Evolutionary conservation across 1,140 invertebrate species (phyloP).

Genomic region (Nixonia krombeini): DNA sequence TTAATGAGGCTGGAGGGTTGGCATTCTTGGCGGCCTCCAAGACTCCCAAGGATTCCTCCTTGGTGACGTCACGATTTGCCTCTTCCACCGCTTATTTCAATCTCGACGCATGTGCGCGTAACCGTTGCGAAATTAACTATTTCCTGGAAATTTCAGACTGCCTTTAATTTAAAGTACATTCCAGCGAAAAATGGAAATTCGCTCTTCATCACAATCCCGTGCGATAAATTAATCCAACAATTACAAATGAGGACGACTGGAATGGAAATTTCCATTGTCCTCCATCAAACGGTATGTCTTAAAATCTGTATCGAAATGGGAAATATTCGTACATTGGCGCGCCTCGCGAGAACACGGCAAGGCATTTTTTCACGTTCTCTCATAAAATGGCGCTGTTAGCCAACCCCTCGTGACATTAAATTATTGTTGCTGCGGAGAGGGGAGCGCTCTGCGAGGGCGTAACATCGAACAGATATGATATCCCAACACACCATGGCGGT

Average conservation of each 20-base stretch:
- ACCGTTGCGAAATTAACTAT: constrained; percentile 47
- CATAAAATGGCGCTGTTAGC: constrained; percentile 44
- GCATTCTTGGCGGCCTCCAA: constrained; percentile 69
- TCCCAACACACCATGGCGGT: constrained; percentile 51
- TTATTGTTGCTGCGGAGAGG: constrained; percentile 64
- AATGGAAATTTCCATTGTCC: too few species aligned
- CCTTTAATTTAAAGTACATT: constrained; percentile 27
- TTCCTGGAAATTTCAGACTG: constrained; percentile 29
- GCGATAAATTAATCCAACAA: too few species aligned
- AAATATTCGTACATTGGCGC: too few species aligned
- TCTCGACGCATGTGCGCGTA: constrained; percentile 52
- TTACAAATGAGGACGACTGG: too few species aligned
- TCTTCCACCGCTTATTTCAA: constrained; percentile 59
- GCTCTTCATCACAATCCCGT: constrained; percentile 1
- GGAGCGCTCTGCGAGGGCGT: constrained; percentile 62
- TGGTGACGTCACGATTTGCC: constrained; percentile 65
- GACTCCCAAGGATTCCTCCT: constrained; percentile 70
- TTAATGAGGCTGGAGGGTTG: constrained; percentile 72
- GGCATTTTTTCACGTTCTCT: constrained; percentile 23
- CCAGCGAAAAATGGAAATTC: constrained; percentile 22
- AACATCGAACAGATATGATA: constrained; percentile 66
- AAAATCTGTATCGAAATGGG: too few species aligned
- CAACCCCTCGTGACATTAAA: constrained; percentile 54
- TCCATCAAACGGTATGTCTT: too few species aligned
- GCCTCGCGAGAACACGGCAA: background rate